Percentiles rank a stretch among this genome's conserved stretches.
These are phyloP conservation scores for Zaprionus gabonicus DNA, from an alignment of 1,140 invertebrate genomes.

Conservation along the genomic window DNA sequence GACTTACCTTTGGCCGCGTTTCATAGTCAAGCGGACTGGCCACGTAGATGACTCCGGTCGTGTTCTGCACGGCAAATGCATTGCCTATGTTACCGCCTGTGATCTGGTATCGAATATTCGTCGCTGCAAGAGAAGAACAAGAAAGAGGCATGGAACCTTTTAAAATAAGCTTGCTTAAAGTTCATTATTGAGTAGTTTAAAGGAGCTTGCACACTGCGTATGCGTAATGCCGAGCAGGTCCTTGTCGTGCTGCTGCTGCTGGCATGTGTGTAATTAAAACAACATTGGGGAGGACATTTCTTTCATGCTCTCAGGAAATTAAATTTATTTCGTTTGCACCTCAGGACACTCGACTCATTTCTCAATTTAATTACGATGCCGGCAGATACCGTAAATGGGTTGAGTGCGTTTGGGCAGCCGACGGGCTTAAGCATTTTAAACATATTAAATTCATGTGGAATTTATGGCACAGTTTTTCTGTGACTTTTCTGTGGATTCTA, in stretches of 20 bases:
- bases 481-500: background rate
- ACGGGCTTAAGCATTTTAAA: background rate
- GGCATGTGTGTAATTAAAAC: conserved; percentile 39
- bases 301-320: conserved; percentile 33
- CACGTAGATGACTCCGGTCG: conserved; percentile 90
- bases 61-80: conserved; percentile 90
- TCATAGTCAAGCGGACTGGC: conserved; percentile 91
- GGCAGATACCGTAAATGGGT: background rate
- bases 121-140: conserved; percentile 86
- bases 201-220: conserved; percentile 33
- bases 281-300: conserved; percentile 24
- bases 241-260: conserved; percentile 11
- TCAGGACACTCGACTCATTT: conserved; percentile 15
- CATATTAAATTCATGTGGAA: conserved; percentile 1
- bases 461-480: background rate
- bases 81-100: conserved; percentile 91
- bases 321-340: conserved; percentile 37
- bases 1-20: conserved; percentile 89
- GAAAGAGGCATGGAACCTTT: conserved; percentile 7
- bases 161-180: conserved; percentile 14
- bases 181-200: conserved; percentile 30
- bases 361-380: conserved; percentile 36
- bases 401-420: background rate
- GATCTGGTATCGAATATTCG: conserved; percentile 91
- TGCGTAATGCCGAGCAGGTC: conserved; percentile 30